Percentiles rank a stretch among this genome's conserved stretches.
Evolutionary conservation across 2,797 vertebrate species (phyloP).

Genomic region (Sphaeramia orbicularis): DNA sequence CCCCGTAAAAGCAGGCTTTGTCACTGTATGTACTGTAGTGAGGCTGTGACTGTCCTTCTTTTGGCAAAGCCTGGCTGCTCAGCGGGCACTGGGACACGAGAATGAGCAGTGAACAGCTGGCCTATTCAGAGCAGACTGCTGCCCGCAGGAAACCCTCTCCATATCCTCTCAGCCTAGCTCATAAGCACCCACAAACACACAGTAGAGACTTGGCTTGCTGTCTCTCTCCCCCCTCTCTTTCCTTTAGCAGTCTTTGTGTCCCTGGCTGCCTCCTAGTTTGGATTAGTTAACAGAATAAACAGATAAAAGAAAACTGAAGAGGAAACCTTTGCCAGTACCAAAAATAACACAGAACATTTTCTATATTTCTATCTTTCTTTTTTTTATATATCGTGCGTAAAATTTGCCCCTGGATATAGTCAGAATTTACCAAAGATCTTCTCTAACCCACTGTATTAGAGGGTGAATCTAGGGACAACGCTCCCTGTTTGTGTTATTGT

Average conservation of each 20-base stretch:
- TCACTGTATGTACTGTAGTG: conserved; percentile 42
- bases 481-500: conserved; percentile 41
- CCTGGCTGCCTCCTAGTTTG: conserved; percentile 68
- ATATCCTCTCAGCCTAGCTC: conserved; percentile 64
- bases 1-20: conserved; percentile 62
- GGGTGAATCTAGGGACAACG: conserved; percentile 30
- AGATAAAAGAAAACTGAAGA: conserved; percentile 34
- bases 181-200: conserved; percentile 66
- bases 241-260: conserved; percentile 54
- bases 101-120: conserved; percentile 78
- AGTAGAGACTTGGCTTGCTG: conserved; percentile 55
- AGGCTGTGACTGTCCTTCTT: conserved; percentile 48
- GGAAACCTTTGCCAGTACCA: conserved; percentile 25
- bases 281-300: conserved; percentile 49
- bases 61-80: conserved; percentile 62
- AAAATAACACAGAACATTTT: background rate
- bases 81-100: conserved; percentile 56
- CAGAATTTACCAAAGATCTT: conserved; percentile 1
- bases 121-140: conserved; percentile 79
- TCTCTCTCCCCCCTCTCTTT: conserved; percentile 39
- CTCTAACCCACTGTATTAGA: conserved; percentile 14
- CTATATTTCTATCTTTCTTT: background rate
- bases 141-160: conserved; percentile 68
- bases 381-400: background rate
- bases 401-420: conserved; percentile 4